These are phyloP conservation scores for Caenorhabditis sp. DNA, from an alignment of 2,888 invertebrate species.

Conservation along the genomic window DNA sequence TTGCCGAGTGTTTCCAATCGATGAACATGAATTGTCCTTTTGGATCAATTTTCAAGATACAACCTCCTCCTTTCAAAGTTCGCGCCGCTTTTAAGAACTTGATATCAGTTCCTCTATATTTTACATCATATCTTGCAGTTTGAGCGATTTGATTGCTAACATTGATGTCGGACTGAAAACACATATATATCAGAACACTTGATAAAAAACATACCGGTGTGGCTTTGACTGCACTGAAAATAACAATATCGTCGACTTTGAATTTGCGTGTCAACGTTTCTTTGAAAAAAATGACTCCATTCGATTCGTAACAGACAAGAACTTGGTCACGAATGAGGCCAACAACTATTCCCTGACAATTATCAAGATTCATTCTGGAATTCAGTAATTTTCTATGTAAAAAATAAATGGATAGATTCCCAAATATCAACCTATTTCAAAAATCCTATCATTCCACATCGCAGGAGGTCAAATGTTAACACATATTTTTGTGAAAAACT, in stretches of 20 bases:
- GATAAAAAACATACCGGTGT: no score
- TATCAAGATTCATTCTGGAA: not conserved
- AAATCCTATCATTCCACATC: no score
- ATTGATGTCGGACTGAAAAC: conserved; percentile 22
- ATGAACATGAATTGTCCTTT: conserved; percentile 22
- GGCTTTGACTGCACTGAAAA: conserved; percentile 21
- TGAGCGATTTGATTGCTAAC: conserved; percentile 12
- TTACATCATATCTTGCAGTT: conserved; percentile 13
- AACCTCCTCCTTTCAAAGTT: conserved; percentile 27
- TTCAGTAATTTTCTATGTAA: not conserved
- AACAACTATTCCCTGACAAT: conserved; percentile 22
- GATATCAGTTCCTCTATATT: conserved; percentile 24
- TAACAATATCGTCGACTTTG: conserved; percentile 33
- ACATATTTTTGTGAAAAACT: no score
- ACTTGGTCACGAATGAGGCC: conserved; percentile 24
- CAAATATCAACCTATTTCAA: no score
- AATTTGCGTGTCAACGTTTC: conserved; percentile 4
- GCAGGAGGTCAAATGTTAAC: no score
- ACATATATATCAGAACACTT: no score
- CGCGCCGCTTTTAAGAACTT: conserved; percentile 39
- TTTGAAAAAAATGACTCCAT: conserved; percentile 23
- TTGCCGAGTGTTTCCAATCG: conserved; percentile 22
- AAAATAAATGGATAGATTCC: no score
- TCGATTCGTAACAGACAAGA: conserved; percentile 14
- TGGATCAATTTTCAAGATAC: conserved; percentile 28